These are phyloP conservation scores for Enoplosus armatus DNA, from an alignment of 2,797 vertebrate genomes.

Conservation along the genomic window DNA sequence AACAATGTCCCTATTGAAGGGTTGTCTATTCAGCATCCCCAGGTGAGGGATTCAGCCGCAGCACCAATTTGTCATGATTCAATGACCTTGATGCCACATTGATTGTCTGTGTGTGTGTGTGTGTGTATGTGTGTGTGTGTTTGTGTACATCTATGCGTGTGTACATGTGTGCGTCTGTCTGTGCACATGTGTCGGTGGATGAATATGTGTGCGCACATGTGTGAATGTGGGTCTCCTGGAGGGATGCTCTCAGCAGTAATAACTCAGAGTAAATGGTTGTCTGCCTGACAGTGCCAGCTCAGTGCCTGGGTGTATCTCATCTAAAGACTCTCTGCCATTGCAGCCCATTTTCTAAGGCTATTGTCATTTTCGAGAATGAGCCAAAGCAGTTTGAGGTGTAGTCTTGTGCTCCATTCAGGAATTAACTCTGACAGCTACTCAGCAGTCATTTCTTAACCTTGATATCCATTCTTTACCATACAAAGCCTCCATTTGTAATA, in stretches of 20 bases:
- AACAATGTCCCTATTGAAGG: constrained; percentile 87
- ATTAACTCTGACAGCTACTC: constrained; percentile 46
- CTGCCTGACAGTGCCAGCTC: constrained; percentile 63
- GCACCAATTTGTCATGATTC: constrained; percentile 80
- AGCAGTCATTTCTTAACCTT: constrained; percentile 42
- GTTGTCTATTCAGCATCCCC: constrained; percentile 89
- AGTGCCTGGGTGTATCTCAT: constrained; percentile 66
- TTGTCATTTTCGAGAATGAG: constrained; percentile 75
- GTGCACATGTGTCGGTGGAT: not conserved
- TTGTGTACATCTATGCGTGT: constrained; percentile 25
- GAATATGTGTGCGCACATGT: not conserved
- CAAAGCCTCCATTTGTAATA: constrained; percentile 33
- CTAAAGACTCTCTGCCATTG: constrained; percentile 64
- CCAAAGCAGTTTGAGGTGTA: constrained; percentile 62
- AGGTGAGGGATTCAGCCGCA: constrained; percentile 81
- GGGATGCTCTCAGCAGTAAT: constrained; percentile 78
- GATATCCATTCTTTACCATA: constrained; percentile 32
- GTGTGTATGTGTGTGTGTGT: constrained; percentile 48
- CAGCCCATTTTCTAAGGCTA: constrained; percentile 62
- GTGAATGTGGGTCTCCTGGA: constrained; percentile 56
- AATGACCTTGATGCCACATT: constrained; percentile 73
- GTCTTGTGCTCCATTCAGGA: constrained; percentile 50
- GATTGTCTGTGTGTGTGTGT: constrained; percentile 51
- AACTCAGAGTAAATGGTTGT: constrained; percentile 73
- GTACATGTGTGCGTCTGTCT: constrained; percentile 15